Percentiles rank a stretch among this genome's conserved stretches.
Evolutionary conservation across 1,140 invertebrate genomes (phyloP).

Genomic region (Drosophila gunungcola): DNA sequence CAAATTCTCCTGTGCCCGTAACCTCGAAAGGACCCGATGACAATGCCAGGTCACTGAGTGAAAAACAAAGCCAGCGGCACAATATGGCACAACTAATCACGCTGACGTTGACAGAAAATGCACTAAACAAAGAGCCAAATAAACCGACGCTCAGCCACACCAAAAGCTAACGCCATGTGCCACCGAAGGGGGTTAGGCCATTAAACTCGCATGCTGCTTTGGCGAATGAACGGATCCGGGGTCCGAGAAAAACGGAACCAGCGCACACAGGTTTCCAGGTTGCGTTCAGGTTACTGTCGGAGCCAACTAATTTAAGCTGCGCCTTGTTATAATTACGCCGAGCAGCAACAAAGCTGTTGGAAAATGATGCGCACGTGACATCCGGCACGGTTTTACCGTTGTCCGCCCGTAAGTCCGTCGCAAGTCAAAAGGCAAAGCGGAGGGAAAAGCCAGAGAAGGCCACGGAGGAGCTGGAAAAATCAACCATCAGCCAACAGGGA

Average conservation of each 20-base stretch:
- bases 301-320: constrained; percentile 75
- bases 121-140: constrained; percentile 59
- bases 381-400: constrained; percentile 40
- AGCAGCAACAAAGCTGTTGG: constrained; percentile 65
- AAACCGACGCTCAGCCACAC: constrained; percentile 39
- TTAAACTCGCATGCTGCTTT: constrained; percentile 65
- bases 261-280: constrained; percentile 40
- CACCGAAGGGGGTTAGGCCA: constrained; percentile 33
- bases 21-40: constrained; percentile 35
- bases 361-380: constrained; percentile 81
- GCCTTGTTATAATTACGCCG: constrained; percentile 73
- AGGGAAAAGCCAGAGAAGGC: constrained; percentile 9
- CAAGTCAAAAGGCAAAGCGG: constrained; percentile 43
- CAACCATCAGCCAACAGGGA: constrained; percentile 39
- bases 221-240: constrained; percentile 49
- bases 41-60: constrained; percentile 31
- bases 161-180: constrained; percentile 30
- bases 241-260: constrained; percentile 46
- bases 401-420: constrained; percentile 15
- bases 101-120: constrained; percentile 73
- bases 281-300: constrained; percentile 38
- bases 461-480: constrained; percentile 27
- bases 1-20: constrained; percentile 11
- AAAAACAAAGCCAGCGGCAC: constrained; percentile 45
- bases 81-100: constrained; percentile 70